Evolutionary conservation across 37 sponge, comb jelly and placozoan genomes (phyloP).

Genomic region (Ianthella basta): DNA sequence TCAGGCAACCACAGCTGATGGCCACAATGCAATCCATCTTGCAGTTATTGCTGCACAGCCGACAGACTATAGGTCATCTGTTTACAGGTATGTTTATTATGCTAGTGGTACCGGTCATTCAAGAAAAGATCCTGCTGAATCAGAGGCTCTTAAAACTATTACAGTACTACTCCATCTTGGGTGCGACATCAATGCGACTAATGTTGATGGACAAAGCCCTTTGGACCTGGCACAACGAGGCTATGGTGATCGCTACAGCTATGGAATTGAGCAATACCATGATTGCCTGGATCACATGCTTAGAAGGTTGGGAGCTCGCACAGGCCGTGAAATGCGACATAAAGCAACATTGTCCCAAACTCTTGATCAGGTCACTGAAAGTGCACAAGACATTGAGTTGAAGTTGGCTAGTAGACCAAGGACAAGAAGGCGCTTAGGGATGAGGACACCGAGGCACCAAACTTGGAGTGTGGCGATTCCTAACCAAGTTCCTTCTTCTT

Average conservation of each 20-base stretch:
- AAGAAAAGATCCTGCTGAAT: too few species aligned
- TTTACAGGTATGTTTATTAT: too few species aligned
- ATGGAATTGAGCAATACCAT: background rate
- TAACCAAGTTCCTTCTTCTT: background rate
- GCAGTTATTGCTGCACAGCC: background rate
- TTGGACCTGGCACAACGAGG: background rate
- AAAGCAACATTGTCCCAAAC: background rate
- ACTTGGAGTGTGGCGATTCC: too few species aligned
- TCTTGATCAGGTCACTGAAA: background rate
- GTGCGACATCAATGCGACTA: background rate
- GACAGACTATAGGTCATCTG: too few species aligned
- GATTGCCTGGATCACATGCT: background rate
- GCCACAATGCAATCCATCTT: conserved; percentile 9
- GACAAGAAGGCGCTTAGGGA: too few species aligned
- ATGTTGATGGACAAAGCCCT: background rate
- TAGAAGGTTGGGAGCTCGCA: background rate
- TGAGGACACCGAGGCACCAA: background rate
- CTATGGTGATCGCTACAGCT: background rate
- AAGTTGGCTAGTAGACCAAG: too few species aligned
- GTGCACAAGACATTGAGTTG: too few species aligned
- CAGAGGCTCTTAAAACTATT: background rate
- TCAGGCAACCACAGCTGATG: background rate
- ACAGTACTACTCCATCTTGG: background rate
- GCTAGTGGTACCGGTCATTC: too few species aligned
- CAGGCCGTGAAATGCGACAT: background rate